Evolutionary conservation across 2,888 invertebrate species (phyloP), one percentile per base, ranked within the genome.

Genomic region (Aradus depressus): DNA sequence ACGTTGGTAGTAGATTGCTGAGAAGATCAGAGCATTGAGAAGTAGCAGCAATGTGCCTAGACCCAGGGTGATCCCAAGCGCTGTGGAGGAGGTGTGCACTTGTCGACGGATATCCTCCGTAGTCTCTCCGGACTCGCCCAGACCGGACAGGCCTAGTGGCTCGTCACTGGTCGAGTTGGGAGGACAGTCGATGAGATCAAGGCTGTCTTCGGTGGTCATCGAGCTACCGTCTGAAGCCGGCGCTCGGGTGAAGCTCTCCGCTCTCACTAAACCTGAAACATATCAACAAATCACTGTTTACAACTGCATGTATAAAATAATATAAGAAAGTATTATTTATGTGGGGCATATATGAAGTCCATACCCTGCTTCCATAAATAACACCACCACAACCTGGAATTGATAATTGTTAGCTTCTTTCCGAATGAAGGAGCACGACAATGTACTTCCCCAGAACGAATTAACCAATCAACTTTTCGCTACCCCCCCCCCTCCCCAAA

Each of bases 1-100:
- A n/a, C 81, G 68, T 64, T 82, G 82, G 59, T 81, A 76, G 65
- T 81, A 83, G 61, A 82, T 81, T 2, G 84, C 84, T 2, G 84
- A 83, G 63, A 84, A 84, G 58, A 84, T 83, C 52, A 83, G 68
- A 71, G 81, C 78, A 66, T 83, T 82, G 21, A 83, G 72, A 2
- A 81, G 75, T 19, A 83, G 68, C 23, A 83, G 73, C 58, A 82
- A 76, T 64, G 81, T 82, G 12, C 82, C 83, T 1, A 83, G 80
- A 6, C 81, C 81, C 6, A 82, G 80, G 3, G 84, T 84, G 57
- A 84, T 82, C 1, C 83, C 83, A 44, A 85, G 71, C 3, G 84
- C 84, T 37, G 84, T 81, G 2, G 83, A 82, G 63, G 84, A 83
- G 62, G 81, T 82, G 63, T 74, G 76, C 62, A 74, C 75, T 38